Conservation (phyloP, 2,888 invertebrate genomes). For the Platynereis dumerilii region DNA sequence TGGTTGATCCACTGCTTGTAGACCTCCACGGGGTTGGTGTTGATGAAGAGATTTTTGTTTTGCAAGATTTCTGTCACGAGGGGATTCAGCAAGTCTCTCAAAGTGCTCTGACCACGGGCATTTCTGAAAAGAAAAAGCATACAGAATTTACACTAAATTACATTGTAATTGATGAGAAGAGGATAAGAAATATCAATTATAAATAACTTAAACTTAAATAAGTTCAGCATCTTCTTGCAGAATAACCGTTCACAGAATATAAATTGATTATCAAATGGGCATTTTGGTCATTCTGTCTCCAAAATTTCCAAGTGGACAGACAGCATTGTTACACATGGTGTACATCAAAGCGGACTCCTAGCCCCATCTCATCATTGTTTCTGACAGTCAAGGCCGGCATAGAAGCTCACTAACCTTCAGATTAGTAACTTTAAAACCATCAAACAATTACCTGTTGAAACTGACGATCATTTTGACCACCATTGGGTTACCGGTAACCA, state of each 20-base stretch:
- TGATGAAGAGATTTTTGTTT: constrained; percentile 73
- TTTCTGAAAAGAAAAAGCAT: constrained; percentile 61
- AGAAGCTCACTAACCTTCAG: too few relatives aligned
- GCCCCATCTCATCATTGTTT: too few relatives aligned
- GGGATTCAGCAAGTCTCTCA: constrained; percentile 75
- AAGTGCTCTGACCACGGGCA: constrained; percentile 72
- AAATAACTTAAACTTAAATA: not conserved
- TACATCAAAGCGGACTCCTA: too few relatives aligned
- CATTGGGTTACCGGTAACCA: constrained; percentile 75
- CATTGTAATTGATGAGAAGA: not conserved
- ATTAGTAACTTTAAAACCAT: too few relatives aligned
- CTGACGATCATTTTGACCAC: constrained; percentile 79
- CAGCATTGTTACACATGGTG: too few relatives aligned
- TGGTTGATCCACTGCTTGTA: constrained; percentile 81
- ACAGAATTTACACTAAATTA: not conserved
- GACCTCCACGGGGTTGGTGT: constrained; percentile 79
- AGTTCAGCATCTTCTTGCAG: not conserved
- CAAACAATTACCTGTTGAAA: constrained; percentile 70
- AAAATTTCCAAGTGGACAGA: not conserved
- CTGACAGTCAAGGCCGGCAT: too few relatives aligned
- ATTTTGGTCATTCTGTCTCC: not conserved
- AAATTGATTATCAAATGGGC: not conserved
- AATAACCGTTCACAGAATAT: not conserved
- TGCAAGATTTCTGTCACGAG: constrained; percentile 71
- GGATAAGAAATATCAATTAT: not conserved